Percentiles rank a stretch among this genome's conserved stretches.
These are phyloP conservation scores for Trochalopteron elliotii DNA, from an alignment of 2,113 vertebrate genomes.

Conservation along the genomic window DNA sequence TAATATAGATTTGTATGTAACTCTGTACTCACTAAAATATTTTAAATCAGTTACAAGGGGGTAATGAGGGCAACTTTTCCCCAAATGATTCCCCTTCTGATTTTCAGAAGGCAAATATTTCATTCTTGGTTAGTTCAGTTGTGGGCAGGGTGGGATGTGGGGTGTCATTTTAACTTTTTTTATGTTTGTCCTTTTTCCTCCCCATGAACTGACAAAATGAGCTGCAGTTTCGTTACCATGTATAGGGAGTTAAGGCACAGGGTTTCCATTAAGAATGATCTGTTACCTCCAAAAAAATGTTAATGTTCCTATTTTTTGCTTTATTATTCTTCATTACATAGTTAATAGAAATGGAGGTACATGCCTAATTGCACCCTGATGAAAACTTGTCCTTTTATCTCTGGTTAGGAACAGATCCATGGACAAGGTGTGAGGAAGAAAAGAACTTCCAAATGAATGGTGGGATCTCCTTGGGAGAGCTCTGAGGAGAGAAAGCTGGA, in stretches of 20 bases:
- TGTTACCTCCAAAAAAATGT: conserved; percentile 16
- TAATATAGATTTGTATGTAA: not conserved
- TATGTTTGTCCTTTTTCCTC: not conserved
- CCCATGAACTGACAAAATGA: not conserved
- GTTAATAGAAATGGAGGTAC: not conserved
- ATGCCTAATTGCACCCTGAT: conserved; percentile 17
- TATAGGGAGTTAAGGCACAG: not conserved
- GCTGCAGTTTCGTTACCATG: not conserved
- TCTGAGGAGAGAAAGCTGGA: not conserved
- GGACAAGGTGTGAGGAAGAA: not conserved
- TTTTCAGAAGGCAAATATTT: not conserved
- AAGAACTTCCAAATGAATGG: not conserved
- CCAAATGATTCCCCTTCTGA: not conserved
- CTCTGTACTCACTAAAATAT: not conserved
- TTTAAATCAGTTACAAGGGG: not conserved
- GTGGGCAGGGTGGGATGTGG: not conserved
- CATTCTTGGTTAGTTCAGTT: not conserved
- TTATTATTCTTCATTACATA: conserved; percentile 32
- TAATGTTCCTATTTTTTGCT: conserved; percentile 37
- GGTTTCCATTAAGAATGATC: conserved; percentile 43
- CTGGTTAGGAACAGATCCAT: not conserved
- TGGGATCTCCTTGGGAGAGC: not conserved
- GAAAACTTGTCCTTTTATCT: conserved; percentile 33
- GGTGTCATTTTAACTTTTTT: not conserved
- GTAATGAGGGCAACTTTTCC: not conserved